phyloP scores from a whole-genome alignment of 2,797 vertebrate genomes.

The Lutjanus campechanus region DNA sequence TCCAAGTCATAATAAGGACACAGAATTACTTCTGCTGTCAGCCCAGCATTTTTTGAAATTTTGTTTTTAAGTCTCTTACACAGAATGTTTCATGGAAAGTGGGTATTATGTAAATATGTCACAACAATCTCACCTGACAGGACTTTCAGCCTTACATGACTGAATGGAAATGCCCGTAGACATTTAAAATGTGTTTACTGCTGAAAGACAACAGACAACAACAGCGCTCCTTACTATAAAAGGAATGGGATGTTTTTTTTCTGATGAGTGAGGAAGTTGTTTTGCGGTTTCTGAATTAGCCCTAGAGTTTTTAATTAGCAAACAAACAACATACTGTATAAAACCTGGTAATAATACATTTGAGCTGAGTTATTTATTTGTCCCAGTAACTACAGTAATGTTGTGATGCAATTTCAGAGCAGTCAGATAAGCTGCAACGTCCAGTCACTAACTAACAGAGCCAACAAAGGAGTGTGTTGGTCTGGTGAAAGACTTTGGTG shows the following conservation, averaged over 20 bases:
- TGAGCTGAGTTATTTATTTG: background rate
- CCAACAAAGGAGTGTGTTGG: background rate
- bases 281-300: no score
- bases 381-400: background rate
- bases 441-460: constrained; percentile 5
- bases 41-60: background rate
- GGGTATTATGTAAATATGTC: background rate
- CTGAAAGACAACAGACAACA: no score
- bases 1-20: background rate
- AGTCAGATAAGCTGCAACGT: background rate
- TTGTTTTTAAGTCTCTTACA: background rate
- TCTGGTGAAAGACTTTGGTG: background rate
- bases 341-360: background rate
- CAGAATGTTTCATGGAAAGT: background rate
- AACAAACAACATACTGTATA: background rate
- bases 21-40: background rate
- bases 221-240: background rate
- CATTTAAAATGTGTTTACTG: background rate
- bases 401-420: background rate
- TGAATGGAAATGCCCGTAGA: background rate
- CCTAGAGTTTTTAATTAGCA: no score
- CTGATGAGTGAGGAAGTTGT: no score
- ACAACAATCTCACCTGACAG: background rate
- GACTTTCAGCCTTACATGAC: background rate
- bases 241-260: background rate